Base-by-base conservation (phyloP, 2,797 vertebrate genomes). In the Ptychobarbus kaznakovi region DNA sequence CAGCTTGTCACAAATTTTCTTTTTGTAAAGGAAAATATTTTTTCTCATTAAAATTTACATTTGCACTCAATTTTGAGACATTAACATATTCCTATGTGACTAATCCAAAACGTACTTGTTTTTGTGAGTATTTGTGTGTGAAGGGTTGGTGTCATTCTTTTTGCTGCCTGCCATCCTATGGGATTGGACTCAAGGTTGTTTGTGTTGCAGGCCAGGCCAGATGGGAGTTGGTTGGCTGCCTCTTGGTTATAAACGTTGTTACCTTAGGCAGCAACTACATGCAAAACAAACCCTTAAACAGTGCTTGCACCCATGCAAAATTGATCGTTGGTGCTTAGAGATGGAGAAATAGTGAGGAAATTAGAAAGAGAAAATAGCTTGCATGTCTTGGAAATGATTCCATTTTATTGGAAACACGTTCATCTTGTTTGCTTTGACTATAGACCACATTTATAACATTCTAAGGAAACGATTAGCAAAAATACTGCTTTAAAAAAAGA, bases 231-330 rank as follows among this genome's bases (percentile, higher is more conserved):
- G 84, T 85, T 88, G 73, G 82, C 88, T 92, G 90, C 92, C 94
- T 92, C 91, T 92, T 91, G 93, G 94, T 92, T 94, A 88, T 90
- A 94, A 93, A 94, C 93, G 93, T 79, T 82, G 86, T 86, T 90
- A 88, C 87, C 88, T 89, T 83, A 82, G 85, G 87, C 86, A 84
- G 83, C 66, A 93, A 95, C 93, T 92, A 92, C 93, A 95, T 95
- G 95, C 94, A 95, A 96, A 96, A 93, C 93, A 93, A 95, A 93
- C 88, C 90, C 79, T 87, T 89, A 87, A 86, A 87, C 74, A 90
- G 91, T 93, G 93, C 91, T 92, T 90, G 92, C 90, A 92, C 91
- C 93, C 93, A 95, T 94, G 92, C 92, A 93, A 88, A 92, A 79
- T 84, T 90, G 90, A 85, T 86, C 38, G 28, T 74, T 83, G 72